Evolutionary conservation across 1,140 invertebrate species (phyloP), one percentile per base, ranked within the genome.

Genomic region (Cherax destructor): DNA sequence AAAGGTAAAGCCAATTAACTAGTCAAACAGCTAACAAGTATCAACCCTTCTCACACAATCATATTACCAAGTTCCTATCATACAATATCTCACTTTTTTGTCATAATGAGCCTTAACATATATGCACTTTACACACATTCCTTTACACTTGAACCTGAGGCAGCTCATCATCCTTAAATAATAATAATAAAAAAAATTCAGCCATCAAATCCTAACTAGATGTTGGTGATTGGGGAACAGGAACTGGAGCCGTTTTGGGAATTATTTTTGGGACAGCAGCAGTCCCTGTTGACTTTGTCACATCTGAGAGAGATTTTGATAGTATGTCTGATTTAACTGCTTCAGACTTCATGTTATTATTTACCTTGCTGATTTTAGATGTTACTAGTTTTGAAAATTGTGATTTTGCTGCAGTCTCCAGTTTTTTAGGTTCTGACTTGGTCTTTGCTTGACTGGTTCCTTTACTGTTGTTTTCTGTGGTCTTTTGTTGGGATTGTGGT

Each of bases 211-310:
- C 77, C 74, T 88, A 88, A 90, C 88, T 90, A 49, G 81, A 84
- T 56, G 89, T 79, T 30, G 89, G 83, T 24, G 89, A 86, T 69
- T 84, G 81, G 30, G 89, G 89, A 69, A 91, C 89, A 78, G 89
- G 89, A 79, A 91, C 89, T 52, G 89, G 89, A 24, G 59, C 83
- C 16, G 89, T 91, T 76, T 91, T 85, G 41, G 89, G 74, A 47
- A 83, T 61, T 49, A 30, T 85, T 47, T 79, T 79, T 47, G 47
- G 74, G 30, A 61, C 18, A 21, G 16, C 61, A 21, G 18, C 61
- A 18, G 61, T 61, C 41, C n/a, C 47, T 18, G 74, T 24, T 21
- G 74, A 72, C 7, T 30, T 69, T 69, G 65, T 61, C 24, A 21
- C 4, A 9, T 30, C 69, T 30, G 69, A 74, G 21, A 18, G 18